A percentile compares a stretch with the other conserved stretches of the same genome.
Conservation (phyloP, 2,888 invertebrate species). For the Timema cristinae region DNA sequence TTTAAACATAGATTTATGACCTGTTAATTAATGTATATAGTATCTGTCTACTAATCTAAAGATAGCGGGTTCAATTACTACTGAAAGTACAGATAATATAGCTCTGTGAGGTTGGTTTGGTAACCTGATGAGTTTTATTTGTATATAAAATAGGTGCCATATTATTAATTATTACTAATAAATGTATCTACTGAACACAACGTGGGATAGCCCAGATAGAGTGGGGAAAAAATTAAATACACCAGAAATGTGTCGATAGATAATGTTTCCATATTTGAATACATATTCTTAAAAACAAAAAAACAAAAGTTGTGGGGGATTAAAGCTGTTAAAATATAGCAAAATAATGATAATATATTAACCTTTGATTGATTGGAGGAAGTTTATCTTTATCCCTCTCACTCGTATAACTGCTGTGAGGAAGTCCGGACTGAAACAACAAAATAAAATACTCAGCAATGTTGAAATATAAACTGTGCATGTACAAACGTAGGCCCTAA, state of each 20-base stretch:
- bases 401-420: constrained; percentile 19
- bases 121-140: background rate
- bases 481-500: background rate
- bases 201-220: too few relatives aligned
- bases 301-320: too few relatives aligned
- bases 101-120: background rate
- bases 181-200: too few relatives aligned
- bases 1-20: background rate
- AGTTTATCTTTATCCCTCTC: constrained; percentile 47
- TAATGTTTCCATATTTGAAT: too few relatives aligned
- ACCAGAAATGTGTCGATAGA: too few relatives aligned
- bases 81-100: background rate
- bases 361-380: constrained; percentile 51
- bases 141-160: background rate
- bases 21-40: background rate
- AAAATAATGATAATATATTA: constrained; percentile 10
- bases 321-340: background rate
- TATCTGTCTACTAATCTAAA: background rate
- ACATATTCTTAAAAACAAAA: too few relatives aligned
- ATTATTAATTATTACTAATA: background rate
- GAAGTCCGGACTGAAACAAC: constrained; percentile 21
- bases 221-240: background rate
- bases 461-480: background rate
- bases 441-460: background rate
- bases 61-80: background rate